Evolutionary conservation across 2,113 vertebrate genomes (phyloP), one percentile per base, ranked within the genome.

Genomic region (Gasterosteus nipponicus): DNA sequence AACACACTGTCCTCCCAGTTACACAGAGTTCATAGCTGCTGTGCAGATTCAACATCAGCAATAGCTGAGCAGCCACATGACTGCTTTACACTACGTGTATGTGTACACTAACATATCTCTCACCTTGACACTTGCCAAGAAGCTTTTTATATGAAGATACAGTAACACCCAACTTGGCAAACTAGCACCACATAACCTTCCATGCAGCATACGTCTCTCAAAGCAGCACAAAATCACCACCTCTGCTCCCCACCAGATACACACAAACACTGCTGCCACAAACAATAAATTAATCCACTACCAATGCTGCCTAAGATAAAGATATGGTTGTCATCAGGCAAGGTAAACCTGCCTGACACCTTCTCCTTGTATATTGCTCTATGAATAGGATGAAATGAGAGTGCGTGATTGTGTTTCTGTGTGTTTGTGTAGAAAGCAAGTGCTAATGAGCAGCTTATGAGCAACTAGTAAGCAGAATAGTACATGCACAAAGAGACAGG

Each of bases 121-220:
- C 66, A 83, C 75, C 57, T 69, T 75, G 51, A 44, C 62, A 60
- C 65, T 63, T 80, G 69, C 68, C 73, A 80, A 71, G 65, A 75
- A 53, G 10, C 7, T 10, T 5, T 74, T 39, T 29, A 46, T 41
- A 59, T 46, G 44, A 61, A 33, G 53, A 59, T 29, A 41, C 70
- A 81, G 77, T 71, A 49, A 67, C 65, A 73, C 44, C 47, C 22
- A 16, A 29, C 69, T 67, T 80, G 73, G 67, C 70, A 75, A 58
- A 44, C 33, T 9, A 62, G 59, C 60, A 57, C 31, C 26, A 2
- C 62, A 29, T 58, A 77, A 75, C 70, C 68, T 49, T 47, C 73
- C 56, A 47, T 10, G 15, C 26, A 68, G 70, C 65, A 72, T 22
- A 69, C 42, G 33, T 39, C 60, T 64, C 39, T 78, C 41, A 22